Conservation (phyloP, 37 sponge, comb jelly and placozoan species). For the Ianthella basta region DNA sequence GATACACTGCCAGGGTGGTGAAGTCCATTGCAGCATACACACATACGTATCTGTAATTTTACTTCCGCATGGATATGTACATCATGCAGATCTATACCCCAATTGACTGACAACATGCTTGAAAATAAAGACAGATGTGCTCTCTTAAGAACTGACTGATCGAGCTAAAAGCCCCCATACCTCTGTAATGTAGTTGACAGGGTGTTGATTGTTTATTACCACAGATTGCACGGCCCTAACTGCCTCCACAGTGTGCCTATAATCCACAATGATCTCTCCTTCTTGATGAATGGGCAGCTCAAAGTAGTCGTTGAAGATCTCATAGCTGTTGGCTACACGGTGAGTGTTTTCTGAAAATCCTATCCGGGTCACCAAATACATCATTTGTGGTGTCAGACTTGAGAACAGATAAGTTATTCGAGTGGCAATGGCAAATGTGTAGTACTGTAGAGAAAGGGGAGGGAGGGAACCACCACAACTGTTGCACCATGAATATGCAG, state of each 20-base stretch:
- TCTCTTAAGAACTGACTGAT: background rate
- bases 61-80: too few relatives aligned
- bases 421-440: constrained; percentile 60
- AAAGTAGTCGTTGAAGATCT: constrained; percentile 60
- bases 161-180: background rate
- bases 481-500: too few relatives aligned
- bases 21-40: too few relatives aligned
- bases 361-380: constrained; percentile 40
- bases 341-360: constrained; percentile 11
- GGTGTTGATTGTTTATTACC: constrained; percentile 26
- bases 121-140: background rate
- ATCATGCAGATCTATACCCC: background rate
- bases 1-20: too few relatives aligned
- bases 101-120: background rate
- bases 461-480: background rate
- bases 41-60: too few relatives aligned
- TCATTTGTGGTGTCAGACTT: constrained; percentile 29
- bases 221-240: constrained; percentile 33
- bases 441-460: constrained; percentile 45
- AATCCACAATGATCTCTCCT: constrained; percentile 52
- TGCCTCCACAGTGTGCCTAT: constrained; percentile 34
- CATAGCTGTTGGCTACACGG: constrained; percentile 54
- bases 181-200: constrained; percentile 73
- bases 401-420: constrained; percentile 49
- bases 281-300: constrained; percentile 63